Conservation (phyloP, 2,113 vertebrate genomes). For the Vicugna pacos region DNA sequence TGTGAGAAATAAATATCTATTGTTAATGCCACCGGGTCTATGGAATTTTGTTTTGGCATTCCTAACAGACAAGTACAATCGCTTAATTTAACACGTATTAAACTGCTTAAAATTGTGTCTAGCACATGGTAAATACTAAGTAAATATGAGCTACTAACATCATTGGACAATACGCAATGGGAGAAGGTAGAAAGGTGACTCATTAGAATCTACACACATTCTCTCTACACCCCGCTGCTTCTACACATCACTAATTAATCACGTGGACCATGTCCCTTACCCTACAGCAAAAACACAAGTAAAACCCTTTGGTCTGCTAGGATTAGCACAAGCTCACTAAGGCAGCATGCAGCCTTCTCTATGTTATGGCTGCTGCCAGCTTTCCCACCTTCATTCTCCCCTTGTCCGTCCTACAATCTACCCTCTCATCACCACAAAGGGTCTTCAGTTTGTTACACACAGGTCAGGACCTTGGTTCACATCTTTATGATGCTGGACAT, state of each 20-base stretch:
- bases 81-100: neutral
- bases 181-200: neutral
- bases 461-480: neutral
- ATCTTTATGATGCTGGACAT: neutral
- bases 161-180: neutral
- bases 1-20: neutral
- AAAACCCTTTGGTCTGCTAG: neutral
- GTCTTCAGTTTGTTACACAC: neutral
- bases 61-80: neutral
- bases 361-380: rapidly evolving
- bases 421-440: neutral
- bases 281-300: neutral
- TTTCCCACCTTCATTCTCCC: neutral
- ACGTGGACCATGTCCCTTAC: neutral
- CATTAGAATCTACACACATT: neutral
- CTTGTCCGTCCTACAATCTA: neutral
- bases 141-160: neutral
- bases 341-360: neutral
- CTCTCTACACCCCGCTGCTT: neutral
- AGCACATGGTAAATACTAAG: neutral
- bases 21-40: neutral
- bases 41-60: neutral
- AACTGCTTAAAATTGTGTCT: neutral
- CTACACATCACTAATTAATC: neutral
- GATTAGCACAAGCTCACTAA: neutral